Conservation (phyloP, 2,888 invertebrate genomes). For the Agrochola litura region DNA sequence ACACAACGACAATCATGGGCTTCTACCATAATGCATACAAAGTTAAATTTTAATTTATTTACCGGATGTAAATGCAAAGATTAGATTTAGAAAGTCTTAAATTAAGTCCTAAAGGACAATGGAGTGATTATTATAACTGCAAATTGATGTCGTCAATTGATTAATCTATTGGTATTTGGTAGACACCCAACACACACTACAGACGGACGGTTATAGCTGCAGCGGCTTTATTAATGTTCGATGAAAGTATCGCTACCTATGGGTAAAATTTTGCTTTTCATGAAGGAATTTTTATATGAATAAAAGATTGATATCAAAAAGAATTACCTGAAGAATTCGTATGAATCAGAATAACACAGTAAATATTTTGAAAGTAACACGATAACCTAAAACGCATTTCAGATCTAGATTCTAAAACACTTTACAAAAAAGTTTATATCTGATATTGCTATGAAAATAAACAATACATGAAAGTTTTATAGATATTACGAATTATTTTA, state of each 20-base stretch:
- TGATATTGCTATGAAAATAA: slow-evolving; percentile 64
- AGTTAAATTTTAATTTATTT: slow-evolving; percentile 21
- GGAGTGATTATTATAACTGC: slow-evolving; percentile 64
- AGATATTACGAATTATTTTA: slow-evolving; percentile 61
- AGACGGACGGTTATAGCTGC: slow-evolving; percentile 50
- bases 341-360: slow-evolving; percentile 53
- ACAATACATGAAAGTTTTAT: slow-evolving; percentile 64
- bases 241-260: slow-evolving; percentile 6
- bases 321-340: slow-evolving; percentile 47
- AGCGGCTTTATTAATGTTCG: slow-evolving; percentile 21
- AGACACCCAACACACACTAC: slow-evolving; percentile 56
- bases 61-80: slow-evolving; percentile 18
- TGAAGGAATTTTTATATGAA: background rate
- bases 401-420: slow-evolving; percentile 56
- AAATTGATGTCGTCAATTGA: slow-evolving; percentile 69
- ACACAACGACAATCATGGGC: background rate
- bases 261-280: background rate
- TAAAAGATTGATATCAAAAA: slow-evolving; percentile 25
- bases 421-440: slow-evolving; percentile 62
- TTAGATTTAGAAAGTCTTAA: slow-evolving; percentile 49
- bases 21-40: background rate
- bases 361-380: slow-evolving; percentile 55
- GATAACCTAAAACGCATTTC: slow-evolving; percentile 48
- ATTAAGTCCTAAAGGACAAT: slow-evolving; percentile 57
- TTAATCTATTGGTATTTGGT: slow-evolving; percentile 67